Base-by-base conservation (phyloP, 2,888 invertebrate genomes). In the Carabus problematicus region DNA sequence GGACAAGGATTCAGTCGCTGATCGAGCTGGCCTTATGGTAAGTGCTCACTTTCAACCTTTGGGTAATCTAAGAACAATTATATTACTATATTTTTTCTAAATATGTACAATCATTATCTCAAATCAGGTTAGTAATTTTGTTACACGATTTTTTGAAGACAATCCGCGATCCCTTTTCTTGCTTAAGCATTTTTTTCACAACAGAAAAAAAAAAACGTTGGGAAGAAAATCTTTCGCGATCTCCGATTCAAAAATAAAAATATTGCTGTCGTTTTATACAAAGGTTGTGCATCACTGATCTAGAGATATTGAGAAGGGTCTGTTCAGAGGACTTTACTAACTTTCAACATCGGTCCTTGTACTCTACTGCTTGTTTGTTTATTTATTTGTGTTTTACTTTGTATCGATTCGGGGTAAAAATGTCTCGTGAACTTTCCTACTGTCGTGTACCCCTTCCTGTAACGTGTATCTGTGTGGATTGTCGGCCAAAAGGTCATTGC, bases 1-100 rank as follows among this genome's bases (percentile, higher is more conserved):
- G 66, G 97, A 97, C 83, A 92, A 93, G 79, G 93, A 93, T 75
- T 96, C 96, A 64, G 94, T 95, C 0, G 96, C 97, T 1, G 95
- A 97, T 80, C 87, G 93, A 78, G 92, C 93, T 70, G 96, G 96
- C 54, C 87, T 96, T 41, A 89, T 94, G 92, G 94, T 92, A 82
- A 83, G 81, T 79, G 6, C n/a, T n/a, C n/a, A n/a, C n/a, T n/a
- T n/a, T n/a, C 49, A 11, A 49, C 8, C n/a, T 11, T 49, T 49
- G 8, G 8, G 16, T n/a, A n/a, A n/a, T n/a, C n/a, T n/a, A n/a
- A n/a, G n/a, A n/a, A n/a, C n/a, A n/a, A n/a, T n/a, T n/a, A n/a
- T n/a, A n/a, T n/a, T n/a, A n/a, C n/a, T n/a, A n/a, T n/a, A n/a
- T n/a, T n/a, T n/a, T n/a, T n/a, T n/a, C n/a, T n/a, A n/a, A n/a